Evolutionary conservation across 2,888 invertebrate genomes (phyloP).

Genomic region (Diarsia rubi): DNA sequence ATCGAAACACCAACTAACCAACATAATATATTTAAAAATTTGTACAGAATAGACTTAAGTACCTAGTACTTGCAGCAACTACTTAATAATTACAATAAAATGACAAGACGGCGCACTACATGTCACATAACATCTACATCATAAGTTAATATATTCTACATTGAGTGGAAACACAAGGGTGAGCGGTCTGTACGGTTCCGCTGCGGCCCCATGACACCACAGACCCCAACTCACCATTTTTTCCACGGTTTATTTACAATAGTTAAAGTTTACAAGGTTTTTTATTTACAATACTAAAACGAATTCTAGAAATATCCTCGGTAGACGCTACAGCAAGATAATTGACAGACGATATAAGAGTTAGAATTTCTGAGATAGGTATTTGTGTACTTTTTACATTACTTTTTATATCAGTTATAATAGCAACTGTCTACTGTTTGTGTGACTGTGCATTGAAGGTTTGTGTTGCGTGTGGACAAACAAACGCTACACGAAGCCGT

Average conservation of each 20-base stretch:
- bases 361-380: conserved; percentile 44
- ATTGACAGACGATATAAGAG: conserved; percentile 59
- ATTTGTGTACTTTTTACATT: conserved; percentile 51
- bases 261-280: conserved; percentile 60
- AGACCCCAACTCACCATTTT: not conserved
- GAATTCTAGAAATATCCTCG: conserved; percentile 45
- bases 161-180: conserved; percentile 26
- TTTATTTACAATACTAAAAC: conserved; percentile 74
- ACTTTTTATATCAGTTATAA: not conserved
- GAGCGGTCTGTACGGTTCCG: not conserved
- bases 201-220: not conserved
- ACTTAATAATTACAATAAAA: conserved; percentile 72
- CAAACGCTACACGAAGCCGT: not conserved
- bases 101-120: conserved; percentile 78
- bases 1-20: conserved; percentile 76
- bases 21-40: conserved; percentile 88
- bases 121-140: conserved; percentile 67
- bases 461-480: not conserved
- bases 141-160: conserved; percentile 70
- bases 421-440: not conserved
- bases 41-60: conserved; percentile 86
- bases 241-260: conserved; percentile 70
- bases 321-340: conserved; percentile 42
- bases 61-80: conserved; percentile 82
- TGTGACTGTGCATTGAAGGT: not conserved